These are phyloP conservation scores for Lophius americanus DNA, from an alignment of 2,797 vertebrate genomes.

Conservation along the genomic window DNA sequence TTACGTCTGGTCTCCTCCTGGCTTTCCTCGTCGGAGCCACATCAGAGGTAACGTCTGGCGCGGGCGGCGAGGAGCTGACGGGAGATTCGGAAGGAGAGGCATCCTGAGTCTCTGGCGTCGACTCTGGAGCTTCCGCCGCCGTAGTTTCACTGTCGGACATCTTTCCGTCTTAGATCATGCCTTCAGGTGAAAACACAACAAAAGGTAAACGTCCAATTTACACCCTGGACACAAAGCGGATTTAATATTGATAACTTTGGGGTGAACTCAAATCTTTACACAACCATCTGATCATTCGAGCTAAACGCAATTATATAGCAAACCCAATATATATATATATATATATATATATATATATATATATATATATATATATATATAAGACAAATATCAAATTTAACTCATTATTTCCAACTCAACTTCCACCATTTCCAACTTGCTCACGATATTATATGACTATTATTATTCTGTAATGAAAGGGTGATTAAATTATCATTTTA, in stretches of 20 bases:
- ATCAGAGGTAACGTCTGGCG: conserved; percentile 64
- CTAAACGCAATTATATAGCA: too few species aligned
- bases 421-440: too few species aligned
- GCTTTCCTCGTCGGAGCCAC: conserved; percentile 81
- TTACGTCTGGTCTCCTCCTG: conserved; percentile 87
- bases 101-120: not conserved
- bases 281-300: too few species aligned
- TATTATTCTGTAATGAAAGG: too few species aligned
- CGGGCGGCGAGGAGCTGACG: conserved; percentile 3
- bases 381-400: too few species aligned
- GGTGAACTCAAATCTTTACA: too few species aligned
- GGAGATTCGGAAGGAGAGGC: conserved; percentile 33
- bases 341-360: too few species aligned
- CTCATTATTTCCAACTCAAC: too few species aligned
- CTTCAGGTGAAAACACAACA: conserved; percentile 16
- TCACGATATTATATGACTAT: too few species aligned
- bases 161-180: conserved; percentile 68
- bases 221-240: not conserved
- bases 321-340: too few species aligned
- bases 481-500: too few species aligned
- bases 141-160: conserved; percentile 86
- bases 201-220: not conserved
- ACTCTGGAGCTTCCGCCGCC: conserved; percentile 27
- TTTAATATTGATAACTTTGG: not conserved
- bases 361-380: too few species aligned